Percentiles rank a stretch among this genome's conserved stretches.
Conservation (phyloP, 2,113 vertebrate genomes). For the Philantomba maxwellii region DNA sequence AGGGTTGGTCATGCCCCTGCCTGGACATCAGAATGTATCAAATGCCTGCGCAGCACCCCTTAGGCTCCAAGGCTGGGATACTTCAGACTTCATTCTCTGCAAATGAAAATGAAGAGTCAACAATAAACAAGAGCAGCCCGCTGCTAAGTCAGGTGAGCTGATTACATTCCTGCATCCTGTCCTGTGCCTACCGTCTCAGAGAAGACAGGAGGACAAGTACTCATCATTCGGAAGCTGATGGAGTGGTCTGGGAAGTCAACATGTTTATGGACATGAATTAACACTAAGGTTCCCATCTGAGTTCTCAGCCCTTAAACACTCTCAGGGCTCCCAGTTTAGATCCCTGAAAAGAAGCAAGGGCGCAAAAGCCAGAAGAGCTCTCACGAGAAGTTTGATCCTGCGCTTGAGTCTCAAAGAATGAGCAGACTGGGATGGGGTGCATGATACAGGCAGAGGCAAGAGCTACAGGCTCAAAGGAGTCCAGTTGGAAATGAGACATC, state of each 20-base stretch:
- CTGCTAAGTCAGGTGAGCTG: background rate
- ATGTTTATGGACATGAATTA: background rate
- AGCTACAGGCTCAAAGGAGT: background rate
- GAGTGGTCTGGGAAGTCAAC: background rate
- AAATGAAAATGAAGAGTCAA: background rate
- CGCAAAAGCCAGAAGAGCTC: background rate
- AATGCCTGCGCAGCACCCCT: background rate
- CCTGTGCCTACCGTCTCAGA: background rate
- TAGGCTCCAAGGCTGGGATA: background rate
- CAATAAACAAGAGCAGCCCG: background rate
- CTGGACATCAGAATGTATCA: background rate
- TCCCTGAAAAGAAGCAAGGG: background rate
- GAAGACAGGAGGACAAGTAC: background rate
- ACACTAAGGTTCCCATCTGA: background rate
- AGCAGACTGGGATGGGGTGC: background rate
- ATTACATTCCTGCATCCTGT: background rate
- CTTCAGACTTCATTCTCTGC: background rate
- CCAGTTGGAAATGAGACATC: background rate
- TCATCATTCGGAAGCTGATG: background rate
- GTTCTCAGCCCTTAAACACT: background rate
- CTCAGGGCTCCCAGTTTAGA: background rate
- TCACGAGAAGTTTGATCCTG: background rate
- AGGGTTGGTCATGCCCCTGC: background rate
- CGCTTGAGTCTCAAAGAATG: background rate
- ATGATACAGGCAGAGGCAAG: background rate